Conservation (phyloP, 2,797 vertebrate genomes). For the Micrastur ruficollis region DNA sequence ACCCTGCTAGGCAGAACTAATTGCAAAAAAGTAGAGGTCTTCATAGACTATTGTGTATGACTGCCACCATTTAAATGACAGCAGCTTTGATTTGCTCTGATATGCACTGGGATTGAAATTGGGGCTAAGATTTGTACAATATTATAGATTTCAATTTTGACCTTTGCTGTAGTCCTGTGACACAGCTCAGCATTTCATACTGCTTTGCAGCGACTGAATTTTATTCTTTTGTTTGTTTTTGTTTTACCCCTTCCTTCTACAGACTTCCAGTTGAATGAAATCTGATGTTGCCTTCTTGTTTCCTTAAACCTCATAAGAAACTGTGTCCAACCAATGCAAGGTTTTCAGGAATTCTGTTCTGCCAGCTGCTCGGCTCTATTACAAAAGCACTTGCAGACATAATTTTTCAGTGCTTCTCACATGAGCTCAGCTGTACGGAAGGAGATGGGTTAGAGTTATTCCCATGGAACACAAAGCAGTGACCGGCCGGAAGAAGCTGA, state of each 20-base stretch:
- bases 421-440: not conserved
- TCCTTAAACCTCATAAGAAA: not conserved
- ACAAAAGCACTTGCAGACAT: not conserved
- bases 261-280: not conserved
- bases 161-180: not conserved
- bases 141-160: not conserved
- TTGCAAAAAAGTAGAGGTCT: not conserved
- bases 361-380: not conserved
- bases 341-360: not conserved
- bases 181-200: not conserved
- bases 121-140: not conserved
- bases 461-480: not conserved
- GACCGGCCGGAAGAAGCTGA: not conserved
- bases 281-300: not conserved
- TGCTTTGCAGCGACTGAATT: not conserved
- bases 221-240: not conserved
- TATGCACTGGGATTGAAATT: not conserved
- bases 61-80: not conserved
- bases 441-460: not conserved
- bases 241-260: not conserved
- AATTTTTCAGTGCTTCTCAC: not conserved
- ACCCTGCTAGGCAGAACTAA: not conserved
- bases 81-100: not conserved
- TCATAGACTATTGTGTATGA: accelerated
- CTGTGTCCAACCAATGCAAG: not conserved